These are phyloP conservation scores for Suncus etruscus DNA, from an alignment of 2,113 vertebrate genomes.

Conservation along the genomic window DNA sequence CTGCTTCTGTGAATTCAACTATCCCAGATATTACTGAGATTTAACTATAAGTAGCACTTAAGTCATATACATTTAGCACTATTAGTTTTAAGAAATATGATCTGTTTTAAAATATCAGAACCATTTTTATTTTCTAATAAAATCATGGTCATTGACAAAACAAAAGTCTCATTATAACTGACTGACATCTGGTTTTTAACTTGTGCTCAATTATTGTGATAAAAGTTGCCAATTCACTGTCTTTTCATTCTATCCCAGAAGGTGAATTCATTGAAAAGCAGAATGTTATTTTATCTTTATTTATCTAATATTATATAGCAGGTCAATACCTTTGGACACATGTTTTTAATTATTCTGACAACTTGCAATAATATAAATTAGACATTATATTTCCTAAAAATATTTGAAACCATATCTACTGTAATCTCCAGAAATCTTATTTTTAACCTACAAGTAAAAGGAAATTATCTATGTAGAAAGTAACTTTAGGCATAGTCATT, in stretches of 20 bases:
- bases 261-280: background rate
- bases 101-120: background rate
- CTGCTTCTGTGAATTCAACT: background rate
- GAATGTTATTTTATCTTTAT: background rate
- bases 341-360: background rate
- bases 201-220: background rate
- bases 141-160: slow-evolving; percentile 12
- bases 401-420: background rate
- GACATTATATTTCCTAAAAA: slow-evolving; percentile 19
- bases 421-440: background rate
- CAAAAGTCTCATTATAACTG: background rate
- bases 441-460: slow-evolving; percentile 11
- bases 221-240: background rate
- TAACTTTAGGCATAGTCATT: slow-evolving; percentile 6
- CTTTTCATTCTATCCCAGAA: background rate
- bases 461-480: background rate
- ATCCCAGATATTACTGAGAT: background rate
- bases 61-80: background rate
- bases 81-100: background rate
- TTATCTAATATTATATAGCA: background rate
- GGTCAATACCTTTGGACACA: background rate
- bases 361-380: background rate
- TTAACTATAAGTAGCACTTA: background rate
- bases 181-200: background rate
- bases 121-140: background rate